Evolutionary conservation across 2,888 invertebrate genomes (phyloP).

Genomic region (Stenchaetothrips biformis): DNA sequence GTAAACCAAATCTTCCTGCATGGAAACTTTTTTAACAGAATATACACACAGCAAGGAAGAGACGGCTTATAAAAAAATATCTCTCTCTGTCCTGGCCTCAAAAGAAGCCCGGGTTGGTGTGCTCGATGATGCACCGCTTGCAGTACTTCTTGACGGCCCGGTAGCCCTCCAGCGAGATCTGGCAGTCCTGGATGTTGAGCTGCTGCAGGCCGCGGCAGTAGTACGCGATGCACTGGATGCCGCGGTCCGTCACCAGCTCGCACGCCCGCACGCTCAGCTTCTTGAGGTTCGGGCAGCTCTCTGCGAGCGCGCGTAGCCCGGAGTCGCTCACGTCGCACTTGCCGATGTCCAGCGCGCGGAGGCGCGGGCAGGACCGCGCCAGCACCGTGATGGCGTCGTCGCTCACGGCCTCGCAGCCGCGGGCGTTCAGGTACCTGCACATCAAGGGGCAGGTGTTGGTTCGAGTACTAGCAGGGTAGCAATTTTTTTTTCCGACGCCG

Average conservation of each 20-base stretch:
- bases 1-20: background rate
- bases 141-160: constrained; percentile 88
- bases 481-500: too few relatives aligned
- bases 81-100: background rate
- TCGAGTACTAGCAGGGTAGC: too few relatives aligned
- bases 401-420: constrained; percentile 91
- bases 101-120: constrained; percentile 90
- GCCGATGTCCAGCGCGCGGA: constrained; percentile 83
- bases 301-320: constrained; percentile 77
- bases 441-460: background rate
- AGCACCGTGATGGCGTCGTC: constrained; percentile 85
- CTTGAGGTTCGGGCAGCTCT: constrained; percentile 84
- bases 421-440: constrained; percentile 69
- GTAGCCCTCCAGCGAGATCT: constrained; percentile 83
- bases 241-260: constrained; percentile 84
- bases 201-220: constrained; percentile 86
- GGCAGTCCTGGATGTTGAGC: constrained; percentile 89
- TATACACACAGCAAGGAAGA: background rate
- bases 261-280: constrained; percentile 86
- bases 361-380: constrained; percentile 76
- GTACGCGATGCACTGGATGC: constrained; percentile 81
- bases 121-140: constrained; percentile 87
- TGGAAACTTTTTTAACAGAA: background rate
- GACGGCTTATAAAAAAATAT: background rate
- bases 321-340: constrained; percentile 92